phyloP scores from a whole-genome alignment of 30 jellyfish, hydroid and myxozoan genomes.

The Hydractinia echinata region DNA sequence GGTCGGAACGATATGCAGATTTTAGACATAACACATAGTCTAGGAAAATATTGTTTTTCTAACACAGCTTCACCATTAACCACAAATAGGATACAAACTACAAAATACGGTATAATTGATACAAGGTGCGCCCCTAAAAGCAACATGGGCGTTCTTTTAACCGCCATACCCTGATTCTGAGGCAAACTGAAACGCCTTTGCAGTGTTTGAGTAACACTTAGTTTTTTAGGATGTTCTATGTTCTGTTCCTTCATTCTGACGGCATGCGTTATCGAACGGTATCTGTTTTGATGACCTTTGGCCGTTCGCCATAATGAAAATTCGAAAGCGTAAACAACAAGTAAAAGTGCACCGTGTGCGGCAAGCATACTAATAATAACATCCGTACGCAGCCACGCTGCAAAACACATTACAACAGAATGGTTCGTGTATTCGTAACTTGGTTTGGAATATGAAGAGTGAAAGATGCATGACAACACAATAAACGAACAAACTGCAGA shows the following conservation, averaged over 20 bases:
- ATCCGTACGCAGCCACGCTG: not conserved
- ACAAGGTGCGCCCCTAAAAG: constrained; percentile 7
- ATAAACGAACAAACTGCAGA: too few species aligned
- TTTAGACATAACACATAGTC: not conserved
- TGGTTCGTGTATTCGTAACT: not conserved
- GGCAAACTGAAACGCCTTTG: constrained; percentile 22
- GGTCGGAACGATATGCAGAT: constrained; percentile 9
- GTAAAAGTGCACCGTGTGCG: not conserved
- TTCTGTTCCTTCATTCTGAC: not conserved
- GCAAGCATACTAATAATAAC: not conserved
- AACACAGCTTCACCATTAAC: not conserved
- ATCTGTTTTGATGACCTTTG: constrained; percentile 24
- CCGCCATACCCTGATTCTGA: constrained; percentile 9
- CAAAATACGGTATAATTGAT: constrained; percentile 5
- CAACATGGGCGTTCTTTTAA: constrained; percentile 10
- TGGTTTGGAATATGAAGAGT: not conserved
- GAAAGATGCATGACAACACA: not conserved
- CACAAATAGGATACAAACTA: not conserved
- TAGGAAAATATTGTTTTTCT: not conserved
- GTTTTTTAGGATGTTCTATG: not conserved
- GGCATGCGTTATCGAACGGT: constrained; percentile 22
- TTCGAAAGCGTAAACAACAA: constrained; percentile 1
- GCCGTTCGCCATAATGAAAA: constrained; percentile 12
- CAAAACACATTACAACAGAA: too few species aligned
- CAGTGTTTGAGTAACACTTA: constrained; percentile 6